Conservation (phyloP, 2,797 vertebrate species). For the Gallirallus australis region DNA sequence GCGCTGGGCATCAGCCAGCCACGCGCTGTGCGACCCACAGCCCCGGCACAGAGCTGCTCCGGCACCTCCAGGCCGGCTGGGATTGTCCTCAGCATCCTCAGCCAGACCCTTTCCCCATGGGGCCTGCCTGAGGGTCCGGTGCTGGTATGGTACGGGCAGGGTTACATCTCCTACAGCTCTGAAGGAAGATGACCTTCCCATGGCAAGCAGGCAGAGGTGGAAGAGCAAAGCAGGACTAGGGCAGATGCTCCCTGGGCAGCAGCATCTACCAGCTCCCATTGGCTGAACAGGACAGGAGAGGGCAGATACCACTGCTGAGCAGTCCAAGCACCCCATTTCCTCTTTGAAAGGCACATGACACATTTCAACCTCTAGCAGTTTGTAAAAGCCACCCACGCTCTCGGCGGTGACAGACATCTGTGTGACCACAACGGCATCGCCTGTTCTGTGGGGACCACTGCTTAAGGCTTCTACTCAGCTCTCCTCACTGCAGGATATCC, state of each 20-base stretch:
- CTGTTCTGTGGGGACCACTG: background rate
- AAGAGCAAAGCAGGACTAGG: background rate
- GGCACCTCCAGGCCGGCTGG: no score
- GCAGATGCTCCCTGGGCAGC: background rate
- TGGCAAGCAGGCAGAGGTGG: background rate
- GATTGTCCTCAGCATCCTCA: no score
- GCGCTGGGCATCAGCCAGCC: no score
- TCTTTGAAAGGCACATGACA: background rate
- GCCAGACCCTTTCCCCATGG: no score
- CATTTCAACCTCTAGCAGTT: background rate
- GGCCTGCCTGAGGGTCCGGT: no score
- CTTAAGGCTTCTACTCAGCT: background rate
- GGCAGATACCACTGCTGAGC: background rate
- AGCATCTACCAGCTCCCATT: background rate
- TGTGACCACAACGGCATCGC: background rate
- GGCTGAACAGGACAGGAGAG: background rate
- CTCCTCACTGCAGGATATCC: no score
- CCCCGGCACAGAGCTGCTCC: no score
- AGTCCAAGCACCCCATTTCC: background rate
- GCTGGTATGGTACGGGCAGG: no score
- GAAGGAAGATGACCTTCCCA: background rate
- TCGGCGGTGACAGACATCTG: background rate
- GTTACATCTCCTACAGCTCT: background rate
- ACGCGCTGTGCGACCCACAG: no score
- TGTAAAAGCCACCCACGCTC: background rate